phyloP scores from a whole-genome alignment of 2,113 vertebrate genomes.

The cat (Felis catus) region F.catus_Fca126_mat1.0 CM031421.1:112200501-112201000 shows the following conservation, averaged over 20 bases:
- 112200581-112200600: too few species aligned
- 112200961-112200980: fast-evolving
- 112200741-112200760: neutral
- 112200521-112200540: neutral
- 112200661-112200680: too few species aligned
- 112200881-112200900: fast-evolving
- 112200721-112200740: too few species aligned
- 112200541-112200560: neutral
- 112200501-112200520: neutral
- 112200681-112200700: too few species aligned
- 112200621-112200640: too few species aligned
- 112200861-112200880: fast-evolving
- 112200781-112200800: fast-evolving
- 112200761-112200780: neutral
- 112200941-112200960: fast-evolving
- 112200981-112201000: fast-evolving
- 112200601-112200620: too few species aligned
- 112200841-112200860: fast-evolving
- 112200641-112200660: too few species aligned
- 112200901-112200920: neutral
- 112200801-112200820: fast-evolving
- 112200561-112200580: too few species aligned
- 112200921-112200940: fast-evolving
- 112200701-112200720: too few species aligned
- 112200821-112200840: fast-evolving